phyloP scores from a whole-genome alignment of 2,113 vertebrate species.

The Eudorcas thomsonii region DNA sequence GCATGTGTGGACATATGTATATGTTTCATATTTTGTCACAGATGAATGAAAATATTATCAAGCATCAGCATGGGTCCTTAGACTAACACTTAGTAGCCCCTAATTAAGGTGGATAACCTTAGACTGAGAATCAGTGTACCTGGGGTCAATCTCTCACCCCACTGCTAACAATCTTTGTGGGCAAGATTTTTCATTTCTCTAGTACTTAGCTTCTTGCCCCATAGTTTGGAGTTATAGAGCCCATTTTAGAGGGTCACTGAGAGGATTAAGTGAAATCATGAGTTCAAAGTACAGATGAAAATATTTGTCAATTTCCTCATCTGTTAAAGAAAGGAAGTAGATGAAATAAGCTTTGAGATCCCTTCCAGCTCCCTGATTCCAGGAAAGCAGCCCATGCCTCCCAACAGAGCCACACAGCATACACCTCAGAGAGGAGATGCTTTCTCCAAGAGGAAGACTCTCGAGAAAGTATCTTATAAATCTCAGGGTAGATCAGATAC shows the following conservation, averaged over 20 bases:
- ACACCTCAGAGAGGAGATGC: background rate
- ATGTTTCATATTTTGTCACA: background rate
- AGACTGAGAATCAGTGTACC: background rate
- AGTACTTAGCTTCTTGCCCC: background rate
- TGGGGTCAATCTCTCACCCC: too few species aligned
- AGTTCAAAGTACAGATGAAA: background rate
- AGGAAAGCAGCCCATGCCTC: background rate
- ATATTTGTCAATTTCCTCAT: background rate
- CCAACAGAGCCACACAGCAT: too few species aligned
- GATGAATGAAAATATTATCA: background rate
- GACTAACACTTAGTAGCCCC: too few species aligned
- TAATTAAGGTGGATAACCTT: background rate
- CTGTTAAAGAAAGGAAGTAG: background rate
- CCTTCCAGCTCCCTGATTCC: too few species aligned
- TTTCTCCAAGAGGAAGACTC: background rate
- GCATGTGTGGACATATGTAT: background rate
- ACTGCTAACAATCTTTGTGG: background rate
- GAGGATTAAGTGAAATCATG: background rate
- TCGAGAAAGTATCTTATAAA: background rate
- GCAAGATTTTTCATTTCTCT: background rate
- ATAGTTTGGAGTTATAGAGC: background rate
- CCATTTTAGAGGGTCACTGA: background rate
- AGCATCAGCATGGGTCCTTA: background rate
- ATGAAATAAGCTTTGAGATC: background rate
- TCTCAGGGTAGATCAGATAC: background rate